A percentile compares a stretch with the other conserved stretches of the same genome.
Evolutionary conservation across 1,140 invertebrate genomes (phyloP).

Genomic region (Magallana ariakensis): DNA sequence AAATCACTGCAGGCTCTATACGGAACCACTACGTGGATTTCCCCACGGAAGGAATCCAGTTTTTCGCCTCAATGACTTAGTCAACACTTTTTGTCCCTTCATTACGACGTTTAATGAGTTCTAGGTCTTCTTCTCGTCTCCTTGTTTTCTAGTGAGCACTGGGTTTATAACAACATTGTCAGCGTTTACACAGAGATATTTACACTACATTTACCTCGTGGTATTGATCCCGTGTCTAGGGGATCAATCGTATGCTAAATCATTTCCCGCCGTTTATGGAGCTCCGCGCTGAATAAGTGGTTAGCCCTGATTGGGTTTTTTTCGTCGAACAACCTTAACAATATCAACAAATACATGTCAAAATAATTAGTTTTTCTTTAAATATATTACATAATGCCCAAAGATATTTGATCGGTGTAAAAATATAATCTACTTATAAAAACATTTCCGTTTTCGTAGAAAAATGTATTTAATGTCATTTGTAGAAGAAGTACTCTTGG

Average conservation of each 20-base stretch:
- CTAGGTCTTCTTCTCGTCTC: background rate
- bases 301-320: no score
- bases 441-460: no score
- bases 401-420: no score
- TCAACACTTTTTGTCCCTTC: background rate
- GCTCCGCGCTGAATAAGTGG: no score
- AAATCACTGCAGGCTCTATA: background rate
- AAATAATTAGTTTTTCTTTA: no score
- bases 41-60: background rate
- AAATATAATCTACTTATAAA: no score
- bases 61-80: background rate
- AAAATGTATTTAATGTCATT: no score
- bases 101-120: slow-evolving; percentile 3
- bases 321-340: no score
- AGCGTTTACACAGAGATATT: background rate
- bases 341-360: no score
- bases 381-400: no score
- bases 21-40: background rate
- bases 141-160: background rate
- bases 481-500: no score
- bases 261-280: background rate
- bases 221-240: background rate
- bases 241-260: background rate
- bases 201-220: background rate
- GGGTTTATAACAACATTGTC: background rate